phyloP scores from a whole-genome alignment of 2,888 invertebrate species.

The Acheta domesticus region DNA sequence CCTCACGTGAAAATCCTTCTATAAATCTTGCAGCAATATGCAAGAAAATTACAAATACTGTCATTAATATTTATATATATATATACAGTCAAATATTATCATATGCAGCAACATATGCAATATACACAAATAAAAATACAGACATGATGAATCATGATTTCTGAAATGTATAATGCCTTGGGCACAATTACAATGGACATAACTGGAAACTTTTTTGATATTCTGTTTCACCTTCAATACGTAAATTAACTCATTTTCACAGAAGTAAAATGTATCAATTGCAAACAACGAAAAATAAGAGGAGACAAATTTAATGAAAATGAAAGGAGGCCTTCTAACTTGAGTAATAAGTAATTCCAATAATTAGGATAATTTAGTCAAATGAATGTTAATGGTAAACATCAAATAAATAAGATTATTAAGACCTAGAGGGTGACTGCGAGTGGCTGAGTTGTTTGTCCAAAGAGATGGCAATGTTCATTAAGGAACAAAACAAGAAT shows the following conservation, averaged over 20 bases:
- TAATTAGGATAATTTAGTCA: neutral
- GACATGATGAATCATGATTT: neutral
- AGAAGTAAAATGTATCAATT: neutral
- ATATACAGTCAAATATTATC: neutral
- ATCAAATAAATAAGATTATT: neutral
- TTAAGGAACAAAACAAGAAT: neutral
- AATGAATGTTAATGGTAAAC: neutral
- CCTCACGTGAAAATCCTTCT: neutral
- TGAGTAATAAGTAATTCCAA: neutral
- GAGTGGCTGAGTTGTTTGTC: neutral
- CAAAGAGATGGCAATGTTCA: neutral
- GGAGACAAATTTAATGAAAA: neutral
- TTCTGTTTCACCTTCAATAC: no score
- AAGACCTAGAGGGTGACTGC: neutral
- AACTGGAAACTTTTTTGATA: neutral
- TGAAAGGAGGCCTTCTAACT: neutral
- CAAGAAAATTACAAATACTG: constrained; percentile 9
- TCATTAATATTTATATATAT: neutral
- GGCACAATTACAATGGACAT: neutral
- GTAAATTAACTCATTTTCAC: neutral
- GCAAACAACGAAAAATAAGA: neutral
- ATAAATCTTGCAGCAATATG: neutral
- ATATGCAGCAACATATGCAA: neutral
- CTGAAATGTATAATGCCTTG: neutral
- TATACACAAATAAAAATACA: constrained; percentile 10